Base-by-base conservation (phyloP, 2,113 vertebrate species). In the Opisthocomus hoazin region DNA sequence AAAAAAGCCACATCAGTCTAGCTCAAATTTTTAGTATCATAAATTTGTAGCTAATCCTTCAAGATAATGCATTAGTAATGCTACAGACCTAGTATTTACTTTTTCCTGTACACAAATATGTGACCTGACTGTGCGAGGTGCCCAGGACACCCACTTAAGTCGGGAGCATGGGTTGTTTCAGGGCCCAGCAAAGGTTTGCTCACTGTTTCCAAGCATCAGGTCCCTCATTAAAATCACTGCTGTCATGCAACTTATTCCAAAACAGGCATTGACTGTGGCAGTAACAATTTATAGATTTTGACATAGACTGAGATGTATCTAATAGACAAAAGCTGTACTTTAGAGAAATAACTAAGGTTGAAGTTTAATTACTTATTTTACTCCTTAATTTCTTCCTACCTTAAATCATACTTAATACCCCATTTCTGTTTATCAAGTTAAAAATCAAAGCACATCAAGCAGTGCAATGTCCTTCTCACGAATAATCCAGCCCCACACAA, bases 11-110 rank as follows among this genome's bases (percentile, higher is more conserved):
- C 36, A 51, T 5, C 4, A 1, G 34, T 60, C 56, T 71, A 93
- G 39, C 29, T 82, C 58, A 32, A 24, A 45, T 37, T 91, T 95
- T 71, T 86, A 68, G 2, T 75, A 75, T 39, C 56, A 64, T 45
- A 85, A 54, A 95, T 71, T 84, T 79, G 9, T 80, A 85, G 48
- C 43, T 54, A 95, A 92, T 85, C 58, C 32, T 60, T 74, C 65
- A 93, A 87, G 46, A 76, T 34, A 89, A 75, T 2, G 1, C n/a
- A 85, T 69, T 36, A 76, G 20, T 21, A 87, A 73, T 43, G 23
- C 24, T 84, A 77, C 58, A 90, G 34, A 41, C 9, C 34, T n/a
- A 43, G 15, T 2, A 19, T 48, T 82, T 92, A 29, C 34, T 78
- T 93, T 37, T 69, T 46, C 51, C 6, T n/a, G 4, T 9, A 58